Evolutionary conservation across 2,888 invertebrate genomes (phyloP), one percentile per base, ranked within the genome.

Genomic region (Coelinius sp.): DNA sequence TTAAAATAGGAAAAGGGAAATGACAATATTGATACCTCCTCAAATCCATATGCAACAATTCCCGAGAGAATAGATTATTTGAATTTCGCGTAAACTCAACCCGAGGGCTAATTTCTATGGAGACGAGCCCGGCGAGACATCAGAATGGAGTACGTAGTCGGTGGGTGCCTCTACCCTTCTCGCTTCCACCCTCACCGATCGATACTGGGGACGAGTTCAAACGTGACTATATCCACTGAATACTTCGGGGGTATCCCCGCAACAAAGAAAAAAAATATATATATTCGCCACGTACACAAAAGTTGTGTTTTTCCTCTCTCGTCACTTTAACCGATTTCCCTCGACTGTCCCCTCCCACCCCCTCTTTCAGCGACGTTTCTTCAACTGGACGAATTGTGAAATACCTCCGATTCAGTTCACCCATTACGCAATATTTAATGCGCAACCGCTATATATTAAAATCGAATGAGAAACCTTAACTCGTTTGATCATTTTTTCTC

Each of bases 71-170:
- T 71, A 68, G 72, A 63, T 72, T 63, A 68, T 63, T 38, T 49
- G 63, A 71, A 63, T 71, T 31, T 72, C 68, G 64, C 64, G 72
- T 53, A 68, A 72, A 72, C 71, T 67, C 71, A 71, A 67, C 71
- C 46, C 65, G 41, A 67, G 71, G 73, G 74, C 76, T 75, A 75
- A 76, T 76, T 76, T 75, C 74, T 71, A 76, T 71, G 74, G 73
- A 67, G 71, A 71, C 71, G 67, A 71, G 71, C 71, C 71, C 71
- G 71, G 71, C 71, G 67, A 71, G 71, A 71, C 71, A 71, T 71
- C 67, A 71, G 67, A 71, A 71, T 71, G 71, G 49, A 71, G 67
- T 62, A 22, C 24, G 63, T n/a, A n/a, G n/a, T 63, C 14, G n/a
- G 35, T 35, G 66, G 59, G 65, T 65, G 27, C 44, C 38, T 38